Percentiles rank a stretch among this genome's conserved stretches.
Evolutionary conservation across 2,797 vertebrate species (phyloP).

Genomic region (Urosaurus nigricauda): DNA sequence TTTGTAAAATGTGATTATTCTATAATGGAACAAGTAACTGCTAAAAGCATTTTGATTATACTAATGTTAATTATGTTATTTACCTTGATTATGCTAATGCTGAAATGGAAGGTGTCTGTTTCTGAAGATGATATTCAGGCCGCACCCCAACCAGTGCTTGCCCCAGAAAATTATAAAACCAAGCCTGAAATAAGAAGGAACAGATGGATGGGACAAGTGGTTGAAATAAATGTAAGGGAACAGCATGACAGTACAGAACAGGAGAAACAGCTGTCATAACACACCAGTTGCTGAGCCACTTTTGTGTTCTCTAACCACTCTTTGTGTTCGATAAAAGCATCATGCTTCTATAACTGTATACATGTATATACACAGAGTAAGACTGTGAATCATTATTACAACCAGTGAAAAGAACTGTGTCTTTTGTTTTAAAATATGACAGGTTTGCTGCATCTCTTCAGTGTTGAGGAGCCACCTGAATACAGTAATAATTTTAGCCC

Average conservation of each 20-base stretch:
- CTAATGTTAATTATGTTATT: not conserved
- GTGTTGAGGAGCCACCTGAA: not conserved
- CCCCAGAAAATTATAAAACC: conserved; percentile 33
- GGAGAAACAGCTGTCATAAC: conserved; percentile 46
- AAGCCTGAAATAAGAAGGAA: conserved; percentile 40
- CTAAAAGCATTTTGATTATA: no score
- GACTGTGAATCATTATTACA: not conserved
- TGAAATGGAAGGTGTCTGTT: conserved; percentile 4
- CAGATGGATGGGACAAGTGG: conserved; percentile 52
- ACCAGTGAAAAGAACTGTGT: not conserved
- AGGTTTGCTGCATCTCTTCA: not conserved
- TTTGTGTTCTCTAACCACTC: conserved; percentile 7
- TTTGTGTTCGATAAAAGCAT: conserved; percentile 3
- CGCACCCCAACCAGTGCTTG: not conserved
- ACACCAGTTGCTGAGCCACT: conserved; percentile 40
- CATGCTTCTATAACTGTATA: not conserved
- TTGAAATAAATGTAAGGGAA: conserved; percentile 39
- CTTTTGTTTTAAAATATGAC: not conserved
- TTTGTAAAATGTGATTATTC: not conserved
- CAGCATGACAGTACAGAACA: conserved; percentile 42
- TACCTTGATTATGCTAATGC: conserved; percentile 1
- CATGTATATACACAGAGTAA: conserved; percentile 2
- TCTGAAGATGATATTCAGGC: conserved; percentile 7
- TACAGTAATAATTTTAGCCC: not conserved
- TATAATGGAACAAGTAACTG: not conserved